Conservation (phyloP, 2,797 vertebrate species). For the Chromis chromis region DNA sequence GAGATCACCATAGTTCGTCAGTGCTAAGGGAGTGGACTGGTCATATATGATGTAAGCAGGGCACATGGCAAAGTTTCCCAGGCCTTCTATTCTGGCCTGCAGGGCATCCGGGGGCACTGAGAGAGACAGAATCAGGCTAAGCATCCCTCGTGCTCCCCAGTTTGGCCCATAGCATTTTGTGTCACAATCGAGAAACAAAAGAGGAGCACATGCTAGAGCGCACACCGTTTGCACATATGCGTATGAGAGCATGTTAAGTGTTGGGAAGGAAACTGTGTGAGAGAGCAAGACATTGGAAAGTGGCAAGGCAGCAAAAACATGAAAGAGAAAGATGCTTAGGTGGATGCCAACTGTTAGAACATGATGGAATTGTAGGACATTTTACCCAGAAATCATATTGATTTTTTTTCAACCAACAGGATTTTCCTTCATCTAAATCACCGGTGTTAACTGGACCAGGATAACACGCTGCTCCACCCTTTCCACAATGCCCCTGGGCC, state of each 20-base stretch:
- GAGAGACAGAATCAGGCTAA: slow-evolving; percentile 80
- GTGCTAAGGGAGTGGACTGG: slow-evolving; percentile 23
- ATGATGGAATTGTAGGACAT: neutral
- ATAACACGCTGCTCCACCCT: slow-evolving; percentile 66
- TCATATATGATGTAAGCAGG: slow-evolving; percentile 58
- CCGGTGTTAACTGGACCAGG: slow-evolving; percentile 78
- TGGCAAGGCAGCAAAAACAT: neutral
- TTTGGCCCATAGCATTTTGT: slow-evolving; percentile 82
- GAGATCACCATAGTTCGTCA: neutral
- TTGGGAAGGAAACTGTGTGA: slow-evolving; percentile 11
- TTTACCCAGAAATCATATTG: slow-evolving; percentile 1
- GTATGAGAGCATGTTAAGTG: slow-evolving; percentile 25
- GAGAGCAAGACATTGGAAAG: slow-evolving; percentile 18
- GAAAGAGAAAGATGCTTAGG: neutral
- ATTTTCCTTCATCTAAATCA: slow-evolving; percentile 52
- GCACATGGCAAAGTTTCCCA: slow-evolving; percentile 67
- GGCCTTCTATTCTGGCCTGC: slow-evolving; percentile 65
- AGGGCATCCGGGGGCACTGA: slow-evolving; percentile 73
- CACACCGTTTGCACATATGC: slow-evolving; percentile 59
- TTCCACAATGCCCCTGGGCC: slow-evolving; percentile 73
- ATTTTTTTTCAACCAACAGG: slow-evolving; percentile 28
- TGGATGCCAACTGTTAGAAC: slow-evolving; percentile 16
- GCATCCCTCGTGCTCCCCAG: slow-evolving; percentile 62
- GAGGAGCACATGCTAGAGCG: slow-evolving; percentile 75
- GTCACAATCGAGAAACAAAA: slow-evolving; percentile 79